Evolutionary conservation across 2,797 vertebrate species (phyloP).

Genomic region (Syngnathus acus): DNA sequence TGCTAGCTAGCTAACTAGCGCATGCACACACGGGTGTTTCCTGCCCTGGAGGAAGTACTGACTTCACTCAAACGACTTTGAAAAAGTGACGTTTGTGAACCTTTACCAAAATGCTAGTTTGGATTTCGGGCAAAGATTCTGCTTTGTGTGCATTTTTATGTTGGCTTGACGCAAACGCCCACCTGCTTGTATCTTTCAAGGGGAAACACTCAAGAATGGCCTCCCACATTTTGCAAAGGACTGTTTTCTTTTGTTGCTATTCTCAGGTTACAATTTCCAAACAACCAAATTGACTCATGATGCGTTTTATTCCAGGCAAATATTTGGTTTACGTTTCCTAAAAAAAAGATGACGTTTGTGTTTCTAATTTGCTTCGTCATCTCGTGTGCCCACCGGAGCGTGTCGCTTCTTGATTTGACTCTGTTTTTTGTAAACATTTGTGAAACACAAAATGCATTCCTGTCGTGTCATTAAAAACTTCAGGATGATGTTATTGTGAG

Average conservation of each 20-base stretch:
- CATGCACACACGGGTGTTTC: slow-evolving; percentile 50
- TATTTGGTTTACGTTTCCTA: not conserved
- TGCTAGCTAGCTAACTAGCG: slow-evolving; percentile 73
- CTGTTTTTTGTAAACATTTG: not conserved
- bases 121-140: not conserved
- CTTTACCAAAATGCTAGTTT: not conserved
- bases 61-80: not conserved
- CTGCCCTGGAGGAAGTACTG: not conserved
- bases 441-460: not conserved
- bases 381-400: not conserved
- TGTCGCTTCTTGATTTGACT: not conserved
- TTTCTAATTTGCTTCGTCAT: not conserved
- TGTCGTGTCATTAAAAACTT: not conserved
- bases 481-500: not conserved
- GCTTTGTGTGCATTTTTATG: not conserved
- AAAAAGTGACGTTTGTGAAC: not conserved
- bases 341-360: not conserved
- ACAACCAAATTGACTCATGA: too few relatives aligned
- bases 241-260: too few relatives aligned
- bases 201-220: too few relatives aligned
- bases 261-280: too few relatives aligned
- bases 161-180: not conserved
- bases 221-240: too few relatives aligned
- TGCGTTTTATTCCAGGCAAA: not conserved
- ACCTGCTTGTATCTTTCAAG: not conserved